Base-by-base conservation (phyloP, 2,888 invertebrate genomes). In the Sarcophaga carnaria region DNA sequence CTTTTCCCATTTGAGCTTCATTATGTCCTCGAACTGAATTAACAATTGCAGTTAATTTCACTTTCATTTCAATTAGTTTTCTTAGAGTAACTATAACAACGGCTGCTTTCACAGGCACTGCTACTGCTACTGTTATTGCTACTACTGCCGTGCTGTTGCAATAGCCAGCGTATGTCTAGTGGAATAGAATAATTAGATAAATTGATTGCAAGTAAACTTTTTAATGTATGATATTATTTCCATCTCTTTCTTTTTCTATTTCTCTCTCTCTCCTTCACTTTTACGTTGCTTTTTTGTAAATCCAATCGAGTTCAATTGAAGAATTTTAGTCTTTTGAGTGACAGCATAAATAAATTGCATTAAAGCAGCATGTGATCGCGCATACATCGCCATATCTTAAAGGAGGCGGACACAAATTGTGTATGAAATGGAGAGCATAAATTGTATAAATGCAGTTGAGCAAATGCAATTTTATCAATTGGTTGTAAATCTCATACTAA, bases 21-120 rank as follows among this genome's bases (percentile, higher is more conserved):
- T 37, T 12, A 2, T 17, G 54, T 76, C 54, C 64, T 66, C 69
- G 64, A 75, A 84, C 75, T 66, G 71, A 76, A 84, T 84, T 80
- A 84, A 75, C 69, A 84, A 84, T 67, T 79, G 79, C 54, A 83
- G 66, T 79, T 83, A 75, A 83, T 84, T 84, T 84, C 66, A 76
- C 80, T 84, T 84, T 80, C 80, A 70, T 64, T 79, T 80, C 22
- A 37, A 45, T 72, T 69, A 47, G 45, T 69, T 47, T 54, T 54
- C 17, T 54, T 54, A 37, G 37, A 37, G 37, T 37, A 37, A 37
- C 37, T 37, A 37, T 10, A 37, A 37, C 37, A 37, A 14, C 54
- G 14, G 12, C 17, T 3, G 12, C 17, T 2, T 14, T 54, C 3
- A 54, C 54, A 14, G 12, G 14, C 17, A 54, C 22, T 22, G 6